These are phyloP conservation scores for Pomatostomus ruficeps DNA, from an alignment of 2,113 vertebrate species.

Conservation along the genomic window DNA sequence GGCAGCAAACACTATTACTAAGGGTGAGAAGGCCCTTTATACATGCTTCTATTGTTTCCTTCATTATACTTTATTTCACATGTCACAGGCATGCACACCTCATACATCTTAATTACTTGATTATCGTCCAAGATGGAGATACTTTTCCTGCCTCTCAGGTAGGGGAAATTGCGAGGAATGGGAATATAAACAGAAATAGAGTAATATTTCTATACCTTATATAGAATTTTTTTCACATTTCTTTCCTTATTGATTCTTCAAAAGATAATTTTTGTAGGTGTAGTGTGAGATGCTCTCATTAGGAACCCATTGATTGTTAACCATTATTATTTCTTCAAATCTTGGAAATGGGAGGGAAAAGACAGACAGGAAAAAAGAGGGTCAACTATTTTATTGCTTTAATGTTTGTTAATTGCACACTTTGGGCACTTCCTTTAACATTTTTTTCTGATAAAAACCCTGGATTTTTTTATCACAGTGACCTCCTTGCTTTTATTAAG, in stretches of 20 bases:
- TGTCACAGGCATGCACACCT: not conserved
- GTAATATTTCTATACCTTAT: slow-evolving; percentile 15
- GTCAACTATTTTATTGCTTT: slow-evolving; percentile 19
- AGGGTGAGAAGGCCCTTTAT: not conserved
- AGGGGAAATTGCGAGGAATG: not conserved
- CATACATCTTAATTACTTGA: slow-evolving; percentile 66
- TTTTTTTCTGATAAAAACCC: not conserved
- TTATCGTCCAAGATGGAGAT: slow-evolving; percentile 40
- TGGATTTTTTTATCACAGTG: not conserved
- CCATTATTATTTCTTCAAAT: slow-evolving; percentile 38
- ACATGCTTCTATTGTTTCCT: not conserved
- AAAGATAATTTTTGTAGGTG: slow-evolving; percentile 57
- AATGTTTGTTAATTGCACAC: not conserved
- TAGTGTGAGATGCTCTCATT: slow-evolving; percentile 64
- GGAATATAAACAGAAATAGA: not conserved
- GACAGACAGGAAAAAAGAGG: not conserved
- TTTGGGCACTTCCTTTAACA: not conserved
- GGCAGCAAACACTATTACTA: not conserved
- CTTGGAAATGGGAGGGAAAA: not conserved
- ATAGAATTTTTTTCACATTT: slow-evolving; percentile 50
- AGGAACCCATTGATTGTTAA: slow-evolving; percentile 59
- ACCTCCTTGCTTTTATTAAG: slow-evolving; percentile 6
- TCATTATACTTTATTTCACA: slow-evolving; percentile 21
- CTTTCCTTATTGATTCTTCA: slow-evolving; percentile 60
- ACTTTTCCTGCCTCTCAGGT: not conserved